These are phyloP conservation scores for Helicoverpa zea DNA, from an alignment of 1,140 invertebrate genomes.

Conservation along the genomic window DNA sequence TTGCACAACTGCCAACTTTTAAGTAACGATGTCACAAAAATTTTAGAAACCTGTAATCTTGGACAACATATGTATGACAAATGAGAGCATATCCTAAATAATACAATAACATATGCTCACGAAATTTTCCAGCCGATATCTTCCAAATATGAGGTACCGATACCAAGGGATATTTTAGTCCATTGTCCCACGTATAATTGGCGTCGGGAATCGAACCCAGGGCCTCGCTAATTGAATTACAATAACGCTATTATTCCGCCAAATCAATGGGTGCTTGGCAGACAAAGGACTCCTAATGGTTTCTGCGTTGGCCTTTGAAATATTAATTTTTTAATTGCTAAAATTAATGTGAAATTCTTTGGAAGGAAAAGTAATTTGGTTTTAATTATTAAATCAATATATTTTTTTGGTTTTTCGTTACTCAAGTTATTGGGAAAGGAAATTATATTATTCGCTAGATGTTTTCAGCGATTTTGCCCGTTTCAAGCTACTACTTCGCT, in stretches of 20 bases:
- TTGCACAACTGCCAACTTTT: too few species aligned
- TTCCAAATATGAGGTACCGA: neutral
- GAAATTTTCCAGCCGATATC: constrained; percentile 2
- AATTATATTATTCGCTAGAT: too few species aligned
- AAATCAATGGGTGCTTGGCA: constrained; percentile 36
- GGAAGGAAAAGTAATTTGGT: constrained; percentile 12
- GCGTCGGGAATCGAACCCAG: constrained; percentile 35
- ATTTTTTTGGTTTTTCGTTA: neutral
- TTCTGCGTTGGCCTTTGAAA: constrained; percentile 15
- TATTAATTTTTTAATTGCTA: constrained; percentile 44
- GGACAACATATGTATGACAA: neutral
- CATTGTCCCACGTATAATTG: constrained; percentile 47
- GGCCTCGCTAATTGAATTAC: constrained; percentile 48
- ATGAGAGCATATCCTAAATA: neutral
- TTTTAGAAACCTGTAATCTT: neutral
- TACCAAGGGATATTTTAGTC: constrained; percentile 27
- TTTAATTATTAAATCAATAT: constrained; percentile 18
- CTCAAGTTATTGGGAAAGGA: neutral
- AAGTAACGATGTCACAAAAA: neutral
- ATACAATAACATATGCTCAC: constrained; percentile 2
- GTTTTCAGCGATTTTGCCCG: too few species aligned
- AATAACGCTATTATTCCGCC: constrained; percentile 50
- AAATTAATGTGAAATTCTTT: constrained; percentile 21
- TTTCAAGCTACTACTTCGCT: too few species aligned
- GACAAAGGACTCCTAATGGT: constrained; percentile 45